phyloP scores from a whole-genome alignment of 1,140 invertebrate species.

The Augochlora pura region DNA sequence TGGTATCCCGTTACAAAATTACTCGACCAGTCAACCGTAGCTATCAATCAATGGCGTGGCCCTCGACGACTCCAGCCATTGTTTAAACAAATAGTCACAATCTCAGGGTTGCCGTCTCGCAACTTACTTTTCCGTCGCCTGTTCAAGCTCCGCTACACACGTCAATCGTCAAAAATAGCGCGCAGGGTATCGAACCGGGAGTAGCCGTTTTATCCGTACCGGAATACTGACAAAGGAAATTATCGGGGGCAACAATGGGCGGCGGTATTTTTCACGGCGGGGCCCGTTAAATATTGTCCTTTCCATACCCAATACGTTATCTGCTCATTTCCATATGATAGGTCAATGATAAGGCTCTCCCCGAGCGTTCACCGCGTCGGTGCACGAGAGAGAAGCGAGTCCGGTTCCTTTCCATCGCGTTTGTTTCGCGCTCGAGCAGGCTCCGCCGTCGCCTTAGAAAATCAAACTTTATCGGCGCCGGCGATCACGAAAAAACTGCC shows the following conservation, averaged over 20 bases:
- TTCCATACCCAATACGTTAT: conserved; percentile 45
- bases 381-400: conserved; percentile 10
- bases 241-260: conserved; percentile 31
- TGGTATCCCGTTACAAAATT: too few species aligned
- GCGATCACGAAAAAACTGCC: conserved; percentile 47
- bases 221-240: conserved; percentile 37
- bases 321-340: conserved; percentile 48
- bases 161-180: background rate
- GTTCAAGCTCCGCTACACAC: background rate
- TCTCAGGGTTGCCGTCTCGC: background rate
- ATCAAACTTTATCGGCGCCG: conserved; percentile 48
- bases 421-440: conserved; percentile 56
- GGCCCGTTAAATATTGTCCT: conserved; percentile 42
- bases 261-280: background rate
- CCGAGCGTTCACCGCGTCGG: conserved; percentile 33
- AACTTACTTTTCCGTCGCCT: background rate
- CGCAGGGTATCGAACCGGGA: background rate
- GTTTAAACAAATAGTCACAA: too few species aligned
- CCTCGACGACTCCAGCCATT: too few species aligned
- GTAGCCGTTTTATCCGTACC: conserved; percentile 30
- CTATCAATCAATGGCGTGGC: too few species aligned
- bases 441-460: conserved; percentile 45
- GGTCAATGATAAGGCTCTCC: conserved; percentile 52
- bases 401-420: conserved; percentile 56
- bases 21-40: too few species aligned